A percentile compares a stretch with the other conserved stretches of the same genome.
Evolutionary conservation across 2,888 invertebrate genomes (phyloP).

Genomic region (Tricholauxania praeusta): DNA sequence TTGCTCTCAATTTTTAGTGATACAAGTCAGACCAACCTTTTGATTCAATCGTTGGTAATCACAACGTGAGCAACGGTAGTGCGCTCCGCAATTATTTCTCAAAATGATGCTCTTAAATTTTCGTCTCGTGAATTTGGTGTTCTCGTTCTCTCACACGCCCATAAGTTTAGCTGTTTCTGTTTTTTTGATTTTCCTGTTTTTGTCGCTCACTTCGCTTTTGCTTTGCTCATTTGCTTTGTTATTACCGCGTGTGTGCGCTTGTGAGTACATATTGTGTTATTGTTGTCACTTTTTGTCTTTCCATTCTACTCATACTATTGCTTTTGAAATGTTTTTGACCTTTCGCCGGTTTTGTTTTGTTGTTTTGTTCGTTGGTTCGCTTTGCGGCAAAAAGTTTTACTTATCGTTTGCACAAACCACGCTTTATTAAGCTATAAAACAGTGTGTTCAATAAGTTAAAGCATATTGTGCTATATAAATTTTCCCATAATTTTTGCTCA

Average conservation of each 20-base stretch:
- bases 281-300: background rate
- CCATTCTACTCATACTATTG: background rate
- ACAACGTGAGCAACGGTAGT: background rate
- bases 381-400: no score
- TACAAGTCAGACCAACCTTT: no score
- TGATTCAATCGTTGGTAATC: background rate
- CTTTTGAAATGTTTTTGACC: conserved; percentile 23
- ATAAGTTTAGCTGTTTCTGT: background rate
- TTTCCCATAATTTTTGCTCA: no score
- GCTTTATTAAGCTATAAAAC: no score
- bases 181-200: conserved; percentile 24
- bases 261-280: conserved; percentile 8
- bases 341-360: conserved; percentile 10
- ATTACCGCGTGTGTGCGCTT: background rate
- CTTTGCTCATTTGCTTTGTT: conserved; percentile 8
- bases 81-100: background rate
- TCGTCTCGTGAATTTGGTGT: conserved; percentile 4
- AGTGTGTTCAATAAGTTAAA: no score
- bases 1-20: no score
- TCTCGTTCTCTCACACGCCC: background rate
- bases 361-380: conserved; percentile 8
- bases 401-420: no score
- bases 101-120: conserved; percentile 12
- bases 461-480: no score
- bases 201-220: conserved; percentile 25